A percentile compares a stretch with the other conserved stretches of the same genome.
These are phyloP conservation scores for Dryococelus australis DNA, from an alignment of 2,888 invertebrate genomes.

Conservation along the genomic window DNA sequence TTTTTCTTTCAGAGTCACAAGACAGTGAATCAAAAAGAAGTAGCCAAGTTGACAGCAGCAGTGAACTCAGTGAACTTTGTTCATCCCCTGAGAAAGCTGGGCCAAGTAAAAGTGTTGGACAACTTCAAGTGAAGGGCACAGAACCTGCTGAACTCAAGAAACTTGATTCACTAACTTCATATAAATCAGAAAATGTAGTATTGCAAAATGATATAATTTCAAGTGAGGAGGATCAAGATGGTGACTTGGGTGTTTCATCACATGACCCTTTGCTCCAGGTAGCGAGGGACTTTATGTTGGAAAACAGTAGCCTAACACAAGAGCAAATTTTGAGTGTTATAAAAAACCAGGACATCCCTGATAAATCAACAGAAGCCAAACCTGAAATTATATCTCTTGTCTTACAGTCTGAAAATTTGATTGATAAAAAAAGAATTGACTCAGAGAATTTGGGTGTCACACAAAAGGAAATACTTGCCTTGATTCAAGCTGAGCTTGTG, in stretches of 20 bases:
- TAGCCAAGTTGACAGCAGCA: background rate
- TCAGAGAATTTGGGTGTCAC: constrained; percentile 79
- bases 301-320: constrained; percentile 77
- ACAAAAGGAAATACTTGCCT: constrained; percentile 67
- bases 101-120: background rate
- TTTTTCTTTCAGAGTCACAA: background rate
- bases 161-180: background rate
- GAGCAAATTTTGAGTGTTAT: constrained; percentile 66
- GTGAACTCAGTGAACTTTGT: background rate
- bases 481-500: constrained; percentile 52
- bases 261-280: constrained; percentile 51
- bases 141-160: background rate
- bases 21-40: background rate
- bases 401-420: background rate
- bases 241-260: background rate
- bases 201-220: background rate
- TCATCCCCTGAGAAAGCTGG: background rate
- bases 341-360: constrained; percentile 51
- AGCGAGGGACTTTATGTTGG: constrained; percentile 72
- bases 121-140: background rate
- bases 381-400: background rate
- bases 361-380: background rate
- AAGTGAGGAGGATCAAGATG: constrained; percentile 20
- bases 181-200: background rate
- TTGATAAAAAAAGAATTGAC: constrained; percentile 46